Conservation (phyloP, 1,140 invertebrate genomes). For the Scaptodrosophila lebanonensis region DNA sequence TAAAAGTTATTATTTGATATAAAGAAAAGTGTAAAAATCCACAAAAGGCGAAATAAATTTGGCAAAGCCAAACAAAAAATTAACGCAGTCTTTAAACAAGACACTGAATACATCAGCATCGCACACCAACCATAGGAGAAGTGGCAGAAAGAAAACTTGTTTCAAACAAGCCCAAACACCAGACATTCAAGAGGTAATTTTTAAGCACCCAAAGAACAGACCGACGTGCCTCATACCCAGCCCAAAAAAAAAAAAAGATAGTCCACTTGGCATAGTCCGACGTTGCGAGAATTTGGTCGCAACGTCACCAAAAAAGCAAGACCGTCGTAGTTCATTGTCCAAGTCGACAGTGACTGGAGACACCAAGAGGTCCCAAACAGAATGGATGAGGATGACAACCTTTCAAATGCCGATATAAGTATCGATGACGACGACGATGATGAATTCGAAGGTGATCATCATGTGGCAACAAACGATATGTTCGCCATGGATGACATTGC, state of each 20-base stretch:
- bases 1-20: neutral
- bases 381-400: slow-evolving; percentile 72
- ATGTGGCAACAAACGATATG: neutral
- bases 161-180: slow-evolving; percentile 46
- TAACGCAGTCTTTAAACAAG: slow-evolving; percentile 41
- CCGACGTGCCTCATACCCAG: slow-evolving; percentile 3
- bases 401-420: slow-evolving; percentile 68
- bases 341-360: neutral
- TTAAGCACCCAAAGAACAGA: slow-evolving; percentile 27
- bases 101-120: slow-evolving; percentile 13
- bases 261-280: slow-evolving; percentile 5
- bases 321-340: neutral
- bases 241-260: too few relatives aligned
- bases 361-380: slow-evolving; percentile 8
- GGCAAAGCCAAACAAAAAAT: slow-evolving; percentile 39
- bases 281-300: slow-evolving; percentile 10
- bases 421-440: slow-evolving; percentile 54
- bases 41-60: slow-evolving; percentile 3
- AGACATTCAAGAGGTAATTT: slow-evolving; percentile 40
- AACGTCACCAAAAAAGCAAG: slow-evolving; percentile 54
- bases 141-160: slow-evolving; percentile 64
- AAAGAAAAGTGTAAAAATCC: slow-evolving; percentile 1
- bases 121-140: slow-evolving; percentile 16
- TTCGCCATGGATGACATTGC: slow-evolving; percentile 7
- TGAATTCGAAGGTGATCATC: slow-evolving; percentile 1